Conservation (phyloP, 2,888 invertebrate genomes). For the Hydropsyche betteni region DNA sequence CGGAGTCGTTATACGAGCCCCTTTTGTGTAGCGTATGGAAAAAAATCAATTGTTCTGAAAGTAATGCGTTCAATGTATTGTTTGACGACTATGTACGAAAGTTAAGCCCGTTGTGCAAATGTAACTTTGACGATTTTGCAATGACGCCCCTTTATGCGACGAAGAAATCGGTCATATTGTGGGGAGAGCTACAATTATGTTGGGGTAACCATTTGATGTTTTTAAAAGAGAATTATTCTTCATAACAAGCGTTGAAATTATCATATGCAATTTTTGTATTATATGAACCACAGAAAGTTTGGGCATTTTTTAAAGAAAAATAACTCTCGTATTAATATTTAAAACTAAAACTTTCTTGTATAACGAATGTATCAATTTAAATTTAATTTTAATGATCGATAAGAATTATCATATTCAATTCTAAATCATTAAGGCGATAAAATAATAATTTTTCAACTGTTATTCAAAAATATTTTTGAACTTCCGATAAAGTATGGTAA, state of each 20-base stretch:
- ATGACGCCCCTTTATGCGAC: conserved; percentile 6
- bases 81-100: conserved; percentile 13
- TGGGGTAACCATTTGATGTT: conserved; percentile 10
- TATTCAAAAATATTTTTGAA: too few species aligned
- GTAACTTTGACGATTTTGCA: conserved; percentile 31
- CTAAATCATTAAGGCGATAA: too few species aligned
- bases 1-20: neutral
- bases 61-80: conserved; percentile 11
- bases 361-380: too few species aligned
- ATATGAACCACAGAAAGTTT: too few species aligned
- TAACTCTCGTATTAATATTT: too few species aligned
- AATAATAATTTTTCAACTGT: too few species aligned
- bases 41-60: conserved; percentile 10
- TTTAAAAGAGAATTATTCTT: neutral
- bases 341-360: too few species aligned
- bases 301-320: too few species aligned
- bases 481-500: conserved; percentile 18
- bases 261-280: too few species aligned
- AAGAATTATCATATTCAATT: too few species aligned
- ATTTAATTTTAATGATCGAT: too few species aligned
- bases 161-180: conserved; percentile 22
- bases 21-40: neutral
- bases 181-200: neutral
- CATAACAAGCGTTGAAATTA: too few species aligned
- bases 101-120: conserved; percentile 16